Base-by-base conservation (phyloP, 2,888 invertebrate genomes). In the Teleogryllus oceanicus region DNA sequence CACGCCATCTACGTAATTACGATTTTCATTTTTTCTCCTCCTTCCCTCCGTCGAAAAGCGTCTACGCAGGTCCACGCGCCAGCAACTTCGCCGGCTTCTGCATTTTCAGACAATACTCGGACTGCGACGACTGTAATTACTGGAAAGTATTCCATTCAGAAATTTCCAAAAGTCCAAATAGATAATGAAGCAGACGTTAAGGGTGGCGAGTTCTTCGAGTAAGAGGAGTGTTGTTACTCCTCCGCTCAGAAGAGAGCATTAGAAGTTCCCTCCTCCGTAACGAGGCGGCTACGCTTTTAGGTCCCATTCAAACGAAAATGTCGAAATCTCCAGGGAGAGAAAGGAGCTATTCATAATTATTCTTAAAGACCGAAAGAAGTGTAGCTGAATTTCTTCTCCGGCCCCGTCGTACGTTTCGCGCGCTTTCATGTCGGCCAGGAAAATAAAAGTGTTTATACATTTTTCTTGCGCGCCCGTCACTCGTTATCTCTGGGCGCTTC, bases 1-100 rank as follows among this genome's bases (percentile, higher is more conserved):
- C 62, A 62, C 62, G 62, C 62, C 62, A 62, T 62, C 62, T 62
- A 62, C 62, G 62, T 62, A 62, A 62, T 62, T 62, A 62, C 62
- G 62, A 62, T 62, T 62, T 62, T 62, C 62, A 62, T 62, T 62
- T 62, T n/a, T 62, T 62, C n/a, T 62, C 62, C n/a, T 62, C 13
- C 16, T 62, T 62, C 62, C 16, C 62, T 62, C 13, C 16, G 62
- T 11, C 62, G 62, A 62, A 62, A 13, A 62, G 62, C 62, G 62
- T 62, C n/a, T 3, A 5, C 62, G 3, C 3, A 62, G 62, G 62
- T 62, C 62, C 37, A n/a, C 62, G 62, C n/a, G 62, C n/a, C 62
- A n/a, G 62, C 62, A 8, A 10, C 62, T 62, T 62, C 16, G 37
- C 37, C 62, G 16, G n/a, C n/a, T 62, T 62, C 62, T 62, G 62